Conservation (phyloP, 2,113 vertebrate genomes). For the Zapus hudsonius region DNA sequence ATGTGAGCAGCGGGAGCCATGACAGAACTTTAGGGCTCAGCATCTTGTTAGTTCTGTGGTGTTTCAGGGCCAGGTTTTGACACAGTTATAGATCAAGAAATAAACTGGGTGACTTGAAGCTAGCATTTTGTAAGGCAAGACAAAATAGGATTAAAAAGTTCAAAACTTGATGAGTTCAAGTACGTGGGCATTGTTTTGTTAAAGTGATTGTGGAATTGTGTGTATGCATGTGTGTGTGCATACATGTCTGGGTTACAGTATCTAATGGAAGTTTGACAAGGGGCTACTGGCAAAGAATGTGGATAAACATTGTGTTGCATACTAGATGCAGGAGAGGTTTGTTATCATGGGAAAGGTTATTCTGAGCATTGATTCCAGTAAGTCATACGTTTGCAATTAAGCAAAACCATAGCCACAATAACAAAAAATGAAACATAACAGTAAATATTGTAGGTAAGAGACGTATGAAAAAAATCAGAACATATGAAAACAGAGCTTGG, state of each 20-base stretch:
- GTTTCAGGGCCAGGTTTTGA: neutral
- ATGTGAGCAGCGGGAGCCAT: neutral
- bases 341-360: rapidly evolving
- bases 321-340: neutral
- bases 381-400: neutral
- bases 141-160: neutral
- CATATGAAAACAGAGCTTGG: neutral
- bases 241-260: too few relatives aligned
- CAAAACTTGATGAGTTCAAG: neutral
- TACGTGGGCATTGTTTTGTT: neutral
- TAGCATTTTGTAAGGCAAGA: neutral
- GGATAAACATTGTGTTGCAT: neutral
- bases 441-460: rapidly evolving
- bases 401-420: neutral
- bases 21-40: neutral
- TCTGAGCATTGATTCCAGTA: neutral
- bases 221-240: neutral
- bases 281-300: neutral
- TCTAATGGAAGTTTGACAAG: neutral
- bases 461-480: neutral
- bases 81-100: neutral
- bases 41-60: neutral
- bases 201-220: neutral
- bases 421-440: neutral
- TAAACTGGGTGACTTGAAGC: neutral